phyloP scores from a whole-genome alignment of 2,888 invertebrate genomes.

The Limnephilus auricula region DNA sequence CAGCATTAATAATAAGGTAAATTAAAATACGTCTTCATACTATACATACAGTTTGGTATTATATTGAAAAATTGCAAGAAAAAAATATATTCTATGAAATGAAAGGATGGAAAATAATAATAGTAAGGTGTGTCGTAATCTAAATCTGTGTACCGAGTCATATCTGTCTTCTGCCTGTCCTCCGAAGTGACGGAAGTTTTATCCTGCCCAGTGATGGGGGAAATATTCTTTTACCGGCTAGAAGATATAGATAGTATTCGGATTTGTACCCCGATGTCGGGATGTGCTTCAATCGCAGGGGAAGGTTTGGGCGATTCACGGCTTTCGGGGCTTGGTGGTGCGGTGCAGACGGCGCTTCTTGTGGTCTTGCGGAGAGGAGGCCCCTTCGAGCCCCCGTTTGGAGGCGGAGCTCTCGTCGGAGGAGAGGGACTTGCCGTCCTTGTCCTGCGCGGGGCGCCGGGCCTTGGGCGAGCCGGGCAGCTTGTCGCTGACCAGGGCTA shows the following conservation, averaged over 20 bases:
- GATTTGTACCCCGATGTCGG: not conserved
- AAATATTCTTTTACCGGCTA: conserved; percentile 14
- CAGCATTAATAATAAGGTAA: not conserved
- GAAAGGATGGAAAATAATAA: not conserved
- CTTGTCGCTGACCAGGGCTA: conserved; percentile 67
- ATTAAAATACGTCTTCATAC: not conserved
- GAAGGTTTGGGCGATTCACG: conserved; percentile 54
- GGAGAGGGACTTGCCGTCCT: conserved; percentile 51
- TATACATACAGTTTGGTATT: conserved; percentile 13
- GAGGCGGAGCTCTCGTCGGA: conserved; percentile 63
- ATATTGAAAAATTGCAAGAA: not conserved
- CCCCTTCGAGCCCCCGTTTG: conserved; percentile 67
- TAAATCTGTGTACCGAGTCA: conserved; percentile 46
- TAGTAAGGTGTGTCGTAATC: conserved; percentile 20
- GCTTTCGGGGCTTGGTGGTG: conserved; percentile 73
- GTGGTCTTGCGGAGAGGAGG: conserved; percentile 72
- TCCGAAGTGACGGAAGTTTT: not conserved
- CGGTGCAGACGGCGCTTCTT: conserved; percentile 74
- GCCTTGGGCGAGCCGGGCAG: conserved; percentile 70
- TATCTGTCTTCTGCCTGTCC: conserved; percentile 8
- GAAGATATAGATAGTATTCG: conserved; percentile 29
- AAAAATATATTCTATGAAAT: not conserved
- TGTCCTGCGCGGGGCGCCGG: conserved; percentile 71
- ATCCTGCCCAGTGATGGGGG: conserved; percentile 2
- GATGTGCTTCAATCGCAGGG: conserved; percentile 36